Base-by-base conservation (phyloP, 2,888 invertebrate species). In the Chloroclysta siterata region DNA sequence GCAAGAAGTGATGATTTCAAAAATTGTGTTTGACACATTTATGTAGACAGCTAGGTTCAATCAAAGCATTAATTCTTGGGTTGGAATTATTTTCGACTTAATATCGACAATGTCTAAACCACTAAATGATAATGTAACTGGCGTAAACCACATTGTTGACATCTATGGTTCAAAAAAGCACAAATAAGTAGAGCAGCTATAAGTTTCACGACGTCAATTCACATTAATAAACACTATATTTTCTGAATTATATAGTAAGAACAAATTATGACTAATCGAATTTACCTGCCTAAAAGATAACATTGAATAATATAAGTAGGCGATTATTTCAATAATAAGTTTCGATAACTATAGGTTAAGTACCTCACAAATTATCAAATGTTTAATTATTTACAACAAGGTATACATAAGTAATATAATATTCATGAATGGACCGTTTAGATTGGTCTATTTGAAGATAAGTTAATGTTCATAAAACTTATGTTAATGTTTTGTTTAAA, bases 221-320 rank as follows among this genome's bases (percentile, higher is more conserved):
- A 70, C 63, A 70, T 61, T 53, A 74, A 76, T 68, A 65, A 55
- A 72, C 75, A 41, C 42, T 82, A 86, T 85, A 87, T 87, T 86
- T 86, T 86, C 80, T 87, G 33, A 33, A 87, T 85, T 85, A 33
- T 86, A 84, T 80, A 78, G 72, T 17, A 78, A 83, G 78, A 82
- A 73, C 75, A 74, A 78, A 69, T 74, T 77, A 72, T 70, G 72
- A 78, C 76, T 78, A 52, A 29, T 72, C 68, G 73, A 76, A 71
- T 74, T 72, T 65, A 71, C 39, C 47, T 28, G 47, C 36, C 46
- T 55, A 36, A 36, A 56, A 39, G 13, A 78, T 80, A 83, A 81
- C 81, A 82, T 79, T 81, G 79, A n/a, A 75, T 69, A 72, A 70
- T 70, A 71, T 42, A 63, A 64, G 54, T 70, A 69, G 64, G 53